A percentile compares a stretch with the other conserved stretches of the same genome.
phyloP scores from a whole-genome alignment of 2,797 vertebrate species.

The Vireo griseus region DNA sequence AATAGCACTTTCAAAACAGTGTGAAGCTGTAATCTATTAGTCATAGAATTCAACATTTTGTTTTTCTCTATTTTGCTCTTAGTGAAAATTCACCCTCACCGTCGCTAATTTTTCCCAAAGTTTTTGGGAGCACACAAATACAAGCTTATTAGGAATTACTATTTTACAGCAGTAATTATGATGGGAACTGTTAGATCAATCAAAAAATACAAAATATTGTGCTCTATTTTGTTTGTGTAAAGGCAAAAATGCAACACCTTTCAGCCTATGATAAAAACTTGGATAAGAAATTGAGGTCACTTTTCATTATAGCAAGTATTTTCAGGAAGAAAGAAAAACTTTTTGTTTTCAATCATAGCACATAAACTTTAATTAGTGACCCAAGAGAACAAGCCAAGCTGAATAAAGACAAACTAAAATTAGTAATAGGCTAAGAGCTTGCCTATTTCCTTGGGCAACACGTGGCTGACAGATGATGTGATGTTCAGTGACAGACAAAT shows the following conservation, averaged over 20 bases:
- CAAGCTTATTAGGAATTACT: background rate
- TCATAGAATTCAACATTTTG: background rate
- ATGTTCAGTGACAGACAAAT: slow-evolving; percentile 18
- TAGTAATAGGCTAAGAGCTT: slow-evolving; percentile 49
- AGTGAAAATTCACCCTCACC: background rate
- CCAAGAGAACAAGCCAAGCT: slow-evolving; percentile 42
- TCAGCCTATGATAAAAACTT: background rate
- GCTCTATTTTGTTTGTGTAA: background rate
- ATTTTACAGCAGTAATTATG: background rate
- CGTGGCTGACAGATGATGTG: slow-evolving; percentile 14
- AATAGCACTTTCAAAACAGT: background rate
- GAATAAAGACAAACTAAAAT: slow-evolving; percentile 59
- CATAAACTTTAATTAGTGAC: slow-evolving; percentile 49
- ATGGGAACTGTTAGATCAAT: background rate
- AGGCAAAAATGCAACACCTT: background rate
- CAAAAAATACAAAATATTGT: background rate
- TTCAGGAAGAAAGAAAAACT: background rate
- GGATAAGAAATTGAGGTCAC: background rate
- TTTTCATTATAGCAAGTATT: background rate
- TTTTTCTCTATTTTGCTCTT: background rate
- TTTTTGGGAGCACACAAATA: background rate
- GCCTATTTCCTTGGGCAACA: slow-evolving; percentile 17
- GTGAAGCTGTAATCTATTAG: background rate
- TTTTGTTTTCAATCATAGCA: slow-evolving; percentile 2
- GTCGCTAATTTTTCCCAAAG: background rate